Conservation (phyloP, 2,797 vertebrate species). For the Momotus momota region DNA sequence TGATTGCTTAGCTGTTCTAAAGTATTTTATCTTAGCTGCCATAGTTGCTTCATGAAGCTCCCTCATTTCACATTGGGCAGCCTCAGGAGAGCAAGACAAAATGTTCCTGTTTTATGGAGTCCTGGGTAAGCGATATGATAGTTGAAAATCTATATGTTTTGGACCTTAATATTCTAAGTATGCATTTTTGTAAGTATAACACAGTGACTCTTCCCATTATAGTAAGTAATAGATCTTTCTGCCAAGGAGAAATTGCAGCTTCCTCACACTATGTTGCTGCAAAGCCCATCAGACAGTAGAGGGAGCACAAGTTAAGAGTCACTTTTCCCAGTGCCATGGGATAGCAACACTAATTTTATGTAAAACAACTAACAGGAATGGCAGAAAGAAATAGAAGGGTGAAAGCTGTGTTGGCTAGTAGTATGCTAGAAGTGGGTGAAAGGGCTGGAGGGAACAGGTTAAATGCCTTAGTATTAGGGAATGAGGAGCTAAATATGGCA, state of each 20-base stretch:
- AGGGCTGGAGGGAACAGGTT: constrained; percentile 20
- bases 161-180: not conserved
- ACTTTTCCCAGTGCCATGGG: constrained; percentile 2
- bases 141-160: not conserved
- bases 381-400: not conserved
- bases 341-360: not conserved
- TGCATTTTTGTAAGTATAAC: not conserved
- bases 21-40: not conserved
- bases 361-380: not conserved
- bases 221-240: not conserved
- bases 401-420: not conserved
- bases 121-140: not conserved
- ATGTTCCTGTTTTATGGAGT: not conserved
- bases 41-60: not conserved
- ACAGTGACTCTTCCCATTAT: not conserved
- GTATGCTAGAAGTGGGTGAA: not conserved
- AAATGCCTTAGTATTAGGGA: constrained; percentile 22
- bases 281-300: constrained; percentile 59
- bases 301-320: constrained; percentile 57
- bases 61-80: not conserved
- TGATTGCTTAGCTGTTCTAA: not conserved
- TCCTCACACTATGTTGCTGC: not conserved
- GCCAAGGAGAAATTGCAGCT: not conserved
- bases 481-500: constrained; percentile 51
- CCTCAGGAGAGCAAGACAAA: not conserved